Base-by-base conservation (phyloP, 2,797 vertebrate genomes). In the Simalia tracyae region DNA sequence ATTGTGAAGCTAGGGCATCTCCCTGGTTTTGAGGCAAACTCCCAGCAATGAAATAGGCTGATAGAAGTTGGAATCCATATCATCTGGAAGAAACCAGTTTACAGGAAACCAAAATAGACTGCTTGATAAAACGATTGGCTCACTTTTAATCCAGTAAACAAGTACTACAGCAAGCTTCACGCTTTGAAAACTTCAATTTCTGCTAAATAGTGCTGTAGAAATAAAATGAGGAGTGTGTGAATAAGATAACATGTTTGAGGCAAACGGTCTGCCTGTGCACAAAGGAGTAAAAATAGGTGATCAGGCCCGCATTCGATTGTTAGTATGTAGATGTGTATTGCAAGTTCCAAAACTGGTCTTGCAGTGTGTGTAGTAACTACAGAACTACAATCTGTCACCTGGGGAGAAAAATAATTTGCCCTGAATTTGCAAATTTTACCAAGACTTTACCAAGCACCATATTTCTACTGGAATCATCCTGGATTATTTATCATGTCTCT, bases 401-500 rank as follows among this genome's bases (percentile, higher is more conserved):
- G 10, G 28, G 84, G 72, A 2, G 24, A 17, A 46, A 19, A 4
- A 10, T 84, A n/a, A 64, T 90, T 60, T 28, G 56, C 31, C 15
- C 8, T 11, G 46, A 90, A 76, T 36, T 11, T 90, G 5, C 5
- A 0, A 22, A 56, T 28, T 89, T 89, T 84, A 89, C 0, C 5
- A 76, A 76, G 60, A 54, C 88, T 92, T 92, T 63, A 36, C 36
- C 36, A 36, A 89, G 87, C 7, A 84, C 66, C n/a, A 64, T 54
- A 90, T 94, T 95, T 89, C 68, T 81, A 93, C 89, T 94, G 90
- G 90, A 95, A 94, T 95, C 90, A 10, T 84, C 89, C 86, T 61
- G 54, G 85, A 91, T 95, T 93, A 91, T 19, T 81, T 50, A 94
- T 93, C 22, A 87, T 22, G 94, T 94, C 56, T 85, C 92, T 85